Conservation (phyloP, 2,797 vertebrate genomes). For the Vireo griseus region DNA sequence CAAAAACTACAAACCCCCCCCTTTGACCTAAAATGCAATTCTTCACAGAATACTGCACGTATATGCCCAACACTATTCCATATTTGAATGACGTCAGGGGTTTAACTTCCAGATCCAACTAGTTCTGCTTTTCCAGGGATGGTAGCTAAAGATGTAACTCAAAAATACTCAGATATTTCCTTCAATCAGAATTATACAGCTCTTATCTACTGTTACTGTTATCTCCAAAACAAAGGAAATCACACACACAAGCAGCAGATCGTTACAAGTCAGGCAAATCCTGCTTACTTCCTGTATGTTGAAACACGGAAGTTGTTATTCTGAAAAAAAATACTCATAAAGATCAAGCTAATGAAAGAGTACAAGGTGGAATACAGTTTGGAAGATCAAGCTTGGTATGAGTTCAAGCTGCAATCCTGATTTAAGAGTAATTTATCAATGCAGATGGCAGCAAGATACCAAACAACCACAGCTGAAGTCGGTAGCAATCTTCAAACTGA, state of each 20-base stretch:
- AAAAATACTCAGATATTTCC: neutral
- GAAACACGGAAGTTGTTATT: neutral
- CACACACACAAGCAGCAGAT: neutral
- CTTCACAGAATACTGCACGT: neutral
- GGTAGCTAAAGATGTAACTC: neutral
- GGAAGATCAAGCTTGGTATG: neutral
- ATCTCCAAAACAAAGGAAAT: neutral
- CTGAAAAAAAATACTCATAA: neutral
- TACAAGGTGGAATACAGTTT: neutral
- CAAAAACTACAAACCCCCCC: fast-evolving
- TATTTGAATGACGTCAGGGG: neutral
- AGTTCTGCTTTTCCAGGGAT: neutral
- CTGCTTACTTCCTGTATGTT: neutral
- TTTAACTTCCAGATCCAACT: neutral
- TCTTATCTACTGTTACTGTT: neutral
- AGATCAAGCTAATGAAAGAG: neutral
- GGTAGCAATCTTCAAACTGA: neutral
- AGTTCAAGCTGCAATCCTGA: neutral
- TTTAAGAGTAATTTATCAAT: neutral
- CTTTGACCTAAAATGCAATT: neutral
- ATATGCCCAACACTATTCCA: neutral
- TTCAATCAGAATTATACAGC: neutral
- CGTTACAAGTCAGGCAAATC: neutral
- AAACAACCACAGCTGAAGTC: neutral
- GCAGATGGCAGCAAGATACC: neutral